Evolutionary conservation across 30 jellyfish, hydroid and myxozoan species (phyloP), one percentile per base, ranked within the genome.

Genomic region (Chrysaora quinquecirrha): DNA sequence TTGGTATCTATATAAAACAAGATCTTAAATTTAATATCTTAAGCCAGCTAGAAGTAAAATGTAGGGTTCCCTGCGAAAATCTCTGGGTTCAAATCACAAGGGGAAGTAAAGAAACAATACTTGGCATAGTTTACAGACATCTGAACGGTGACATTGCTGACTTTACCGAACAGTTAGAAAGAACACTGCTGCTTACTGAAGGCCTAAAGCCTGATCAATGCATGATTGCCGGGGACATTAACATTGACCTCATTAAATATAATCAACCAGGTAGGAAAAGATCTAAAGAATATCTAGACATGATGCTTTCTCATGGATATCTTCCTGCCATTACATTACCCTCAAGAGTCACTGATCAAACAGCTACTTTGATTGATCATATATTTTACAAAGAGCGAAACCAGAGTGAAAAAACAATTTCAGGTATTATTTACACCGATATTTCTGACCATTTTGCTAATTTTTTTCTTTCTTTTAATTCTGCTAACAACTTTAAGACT

Each of bases 371-470:
- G 34, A 61, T 61, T 18, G 73, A 61, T 27, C 73, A 61, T 61
- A 61, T 61, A 16, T 61, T 61, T 12, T 33, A 20, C 2, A 61
- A 9, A 61, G 73, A 61, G 28, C 20, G 73, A 61, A 61, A n/a
- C 28, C 73, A 33, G 1, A 27, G 38, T 24, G 47, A 61, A 7
- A 61, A 6, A 27, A 20, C 73, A 1, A n/a, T n/a, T n/a, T n/a
- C n/a, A n/a, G n/a, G 73, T 61, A 61, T 20, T 18, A 61, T 61
- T 19, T 61, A 20, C 14, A 61, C 73, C 14, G 34, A 61, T 9
- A 61, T 61, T 27, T 61, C 73, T 14, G 73, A 61, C 73, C 73
- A 61, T 19, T 61, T 61, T 61, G 73, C 73, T 20, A 61, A 61
- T n/a, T n/a, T 61, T 61, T n/a, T 20, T 27, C 2, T 61, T 2